Conservation (phyloP, 2,888 invertebrate genomes). For the Zeuzera pyrina region DNA sequence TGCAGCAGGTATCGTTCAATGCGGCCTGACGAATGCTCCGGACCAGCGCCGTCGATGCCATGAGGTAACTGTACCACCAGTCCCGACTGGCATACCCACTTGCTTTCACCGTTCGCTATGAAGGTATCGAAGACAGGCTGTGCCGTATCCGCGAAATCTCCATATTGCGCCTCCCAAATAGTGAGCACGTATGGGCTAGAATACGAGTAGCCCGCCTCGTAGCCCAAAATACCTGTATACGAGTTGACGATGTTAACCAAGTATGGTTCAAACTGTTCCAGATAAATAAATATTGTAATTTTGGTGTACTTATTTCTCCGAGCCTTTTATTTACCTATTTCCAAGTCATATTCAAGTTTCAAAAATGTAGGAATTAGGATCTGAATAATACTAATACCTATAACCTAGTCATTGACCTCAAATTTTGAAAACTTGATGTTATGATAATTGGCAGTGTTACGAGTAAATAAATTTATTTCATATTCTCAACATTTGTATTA, state of each 20-base stretch:
- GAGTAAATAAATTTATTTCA: no score
- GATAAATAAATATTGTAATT: no score
- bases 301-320: neutral
- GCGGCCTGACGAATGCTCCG: slow-evolving; percentile 78
- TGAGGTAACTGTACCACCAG: slow-evolving; percentile 86
- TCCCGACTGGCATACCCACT: slow-evolving; percentile 88
- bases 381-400: neutral
- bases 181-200: slow-evolving; percentile 81
- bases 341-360: no score
- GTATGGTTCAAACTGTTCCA: no score
- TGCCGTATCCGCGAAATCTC: slow-evolving; percentile 85
- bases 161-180: slow-evolving; percentile 91
- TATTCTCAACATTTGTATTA: no score
- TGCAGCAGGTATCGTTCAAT: slow-evolving; percentile 78
- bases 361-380: neutral
- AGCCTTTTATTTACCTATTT: neutral
- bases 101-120: slow-evolving; percentile 80
- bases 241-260: no score
- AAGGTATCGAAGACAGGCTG: slow-evolving; percentile 78
- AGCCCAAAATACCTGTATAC: slow-evolving; percentile 75
- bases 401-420: no score
- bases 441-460: no score
- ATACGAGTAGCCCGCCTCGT: slow-evolving; percentile 87
- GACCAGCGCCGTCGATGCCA: slow-evolving; percentile 82
- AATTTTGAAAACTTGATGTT: no score